Evolutionary conservation across 2,113 vertebrate species (phyloP), one percentile per base, ranked within the genome.

Genomic region (Prinia subflava): DNA sequence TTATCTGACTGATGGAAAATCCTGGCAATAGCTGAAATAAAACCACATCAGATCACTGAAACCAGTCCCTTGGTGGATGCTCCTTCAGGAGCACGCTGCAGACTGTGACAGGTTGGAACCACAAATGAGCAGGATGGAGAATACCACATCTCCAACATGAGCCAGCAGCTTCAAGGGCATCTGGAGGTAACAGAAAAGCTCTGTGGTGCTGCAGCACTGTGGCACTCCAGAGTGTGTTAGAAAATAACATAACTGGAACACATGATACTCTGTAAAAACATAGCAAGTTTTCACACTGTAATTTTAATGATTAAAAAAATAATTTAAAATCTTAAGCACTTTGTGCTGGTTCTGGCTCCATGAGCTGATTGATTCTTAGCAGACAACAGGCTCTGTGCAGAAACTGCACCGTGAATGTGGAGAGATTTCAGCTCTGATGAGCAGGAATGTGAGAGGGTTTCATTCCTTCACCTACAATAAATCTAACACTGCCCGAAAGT

Each of bases 131-230:
- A 92, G 81, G 37, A 87, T 78, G 79, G 89, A 74, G 69, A 92
- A 49, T 42, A 68, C 63, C 64, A 19, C 2, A 0, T 76, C 68
- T 81, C 82, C 2, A 28, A n/a, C 35, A 41, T 6, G 49, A 93
- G 73, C 47, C 90, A 57, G 85, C 85, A 90, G 79, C 73, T 84
- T 83, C 95, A 96, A 97, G 96, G 96, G 92, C 96, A 69, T 80
- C 69, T 95, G 90, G 92, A 97, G 96, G 96, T 94, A 92, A 97
- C 70, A 62, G 68, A 56, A 85, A 89, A 95, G 87, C 73, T 87
- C 68, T 44, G 39, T 87, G 90, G 46, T 73, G 75, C 92, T 91
- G 90, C 94, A 90, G 95, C 69, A 68, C 46, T 35, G 56, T 82
- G 62, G 82, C 75, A 75, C 47, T 86, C 75, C 41, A 37, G 83